Conservation (phyloP, 2,797 vertebrate species). For the Falco peregrinus region DNA sequence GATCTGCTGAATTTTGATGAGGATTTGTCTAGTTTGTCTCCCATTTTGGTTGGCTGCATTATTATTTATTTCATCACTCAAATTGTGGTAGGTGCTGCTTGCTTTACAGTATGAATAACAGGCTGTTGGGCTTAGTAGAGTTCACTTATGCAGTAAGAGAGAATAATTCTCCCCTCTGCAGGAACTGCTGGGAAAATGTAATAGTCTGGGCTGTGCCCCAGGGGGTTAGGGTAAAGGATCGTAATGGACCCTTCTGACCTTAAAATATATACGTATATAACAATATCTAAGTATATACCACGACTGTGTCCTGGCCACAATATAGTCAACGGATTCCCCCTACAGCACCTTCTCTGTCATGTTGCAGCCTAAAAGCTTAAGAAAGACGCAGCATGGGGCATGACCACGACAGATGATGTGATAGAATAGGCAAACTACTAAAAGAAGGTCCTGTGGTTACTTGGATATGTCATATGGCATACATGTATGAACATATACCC, state of each 20-base stretch:
- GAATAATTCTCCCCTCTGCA: conserved; percentile 32
- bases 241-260: background rate
- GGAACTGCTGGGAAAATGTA: conserved; percentile 33
- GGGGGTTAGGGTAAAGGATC: background rate
- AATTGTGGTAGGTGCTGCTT: conserved; percentile 63
- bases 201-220: background rate
- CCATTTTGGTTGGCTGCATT: conserved; percentile 62
- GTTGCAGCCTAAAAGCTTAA: background rate
- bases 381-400: background rate
- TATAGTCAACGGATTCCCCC: background rate
- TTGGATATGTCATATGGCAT: background rate
- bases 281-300: background rate
- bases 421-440: background rate
- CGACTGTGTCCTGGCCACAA: background rate
- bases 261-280: background rate
- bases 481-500: background rate
- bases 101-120: conserved; percentile 56
- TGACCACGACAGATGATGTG: background rate
- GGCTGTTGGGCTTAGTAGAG: conserved; percentile 22
- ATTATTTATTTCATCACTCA: conserved; percentile 69
- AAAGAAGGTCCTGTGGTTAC: background rate
- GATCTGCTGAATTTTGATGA: conserved; percentile 60
- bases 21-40: conserved; percentile 43
- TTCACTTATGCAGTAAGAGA: conserved; percentile 49
- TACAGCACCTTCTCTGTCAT: background rate